Evolutionary conservation across 2,797 vertebrate genomes (phyloP), one percentile per base, ranked within the genome.

Genomic region (Epinephelus coioides): DNA sequence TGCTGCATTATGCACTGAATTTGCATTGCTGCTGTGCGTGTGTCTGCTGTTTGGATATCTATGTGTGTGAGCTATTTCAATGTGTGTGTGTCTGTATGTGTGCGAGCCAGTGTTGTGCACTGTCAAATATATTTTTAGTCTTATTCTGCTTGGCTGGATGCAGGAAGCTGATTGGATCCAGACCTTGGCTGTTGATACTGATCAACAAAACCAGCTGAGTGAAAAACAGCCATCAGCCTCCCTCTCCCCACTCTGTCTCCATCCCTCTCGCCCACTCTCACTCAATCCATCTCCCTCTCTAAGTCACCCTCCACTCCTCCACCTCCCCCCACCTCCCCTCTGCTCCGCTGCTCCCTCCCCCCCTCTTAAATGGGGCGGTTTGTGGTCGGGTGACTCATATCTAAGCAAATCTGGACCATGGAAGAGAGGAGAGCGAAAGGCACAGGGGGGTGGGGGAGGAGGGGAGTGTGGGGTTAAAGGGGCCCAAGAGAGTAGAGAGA

Each of bases 361-460:
- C 21, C 51, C 62, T 50, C 71, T 66, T 84, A 87, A 92, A 89
- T 79, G 64, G 81, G 82, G 73, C 14, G 79, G 86, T 90, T 85
- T 91, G 91, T 83, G 89, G 90, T 90, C n/a, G 57, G 65, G 67
- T 92, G 93, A 92, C 62, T 92, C 92, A 92, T 90, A 90, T 87
- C 81, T 56, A 83, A 84, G 88, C 80, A 82, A 85, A 89, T 92
- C 69, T 76, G 83, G 81, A 86, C 72, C 67, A 4, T 17, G 62
- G 74, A 77, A 50, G 56, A 72, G 82, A 63, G 70, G 55, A 47
- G 73, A 71, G 83, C 49, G 57, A 67, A 75, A 75, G 75, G 56
- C 51, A 55, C 56, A 23, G 10, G 46, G 14, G 54, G 51, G 38
- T 0, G 62, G 23, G 43, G 9, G 69, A 18, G 30, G 27, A 8